A percentile compares a stretch with the other conserved stretches of the same genome.
phyloP scores from a whole-genome alignment of 2,113 vertebrate genomes.

The Lophura nycthemera region DNA sequence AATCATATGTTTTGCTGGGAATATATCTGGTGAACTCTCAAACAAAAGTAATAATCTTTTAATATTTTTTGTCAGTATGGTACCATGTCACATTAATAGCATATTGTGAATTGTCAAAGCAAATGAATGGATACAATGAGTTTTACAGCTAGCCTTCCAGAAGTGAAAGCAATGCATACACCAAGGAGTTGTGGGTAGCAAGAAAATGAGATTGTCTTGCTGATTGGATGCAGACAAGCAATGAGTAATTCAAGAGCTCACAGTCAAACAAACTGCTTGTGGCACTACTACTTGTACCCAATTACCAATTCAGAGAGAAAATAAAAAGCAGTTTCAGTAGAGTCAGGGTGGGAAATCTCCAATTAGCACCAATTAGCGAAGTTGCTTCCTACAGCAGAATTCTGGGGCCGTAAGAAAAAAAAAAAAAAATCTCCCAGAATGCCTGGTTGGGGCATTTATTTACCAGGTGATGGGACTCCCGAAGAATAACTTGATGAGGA shows the following conservation, averaged over 20 bases:
- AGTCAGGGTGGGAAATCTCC: conserved; percentile 94
- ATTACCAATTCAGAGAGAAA: conserved; percentile 92
- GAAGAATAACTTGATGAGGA: conserved; percentile 79
- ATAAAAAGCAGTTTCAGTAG: conserved; percentile 88
- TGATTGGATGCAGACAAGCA: conserved; percentile 80
- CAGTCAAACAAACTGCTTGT: conserved; percentile 84
- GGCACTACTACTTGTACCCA: conserved; percentile 88
- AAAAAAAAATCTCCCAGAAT: conserved; percentile 81
- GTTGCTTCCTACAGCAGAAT: conserved; percentile 86
- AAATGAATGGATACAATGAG: conserved; percentile 81
- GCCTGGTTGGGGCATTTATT: conserved; percentile 76
- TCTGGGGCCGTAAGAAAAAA: conserved; percentile 78
- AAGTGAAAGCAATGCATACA: conserved; percentile 74
- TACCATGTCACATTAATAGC: conserved; percentile 61
- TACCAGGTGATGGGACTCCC: conserved; percentile 78
- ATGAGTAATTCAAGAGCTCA: conserved; percentile 81
- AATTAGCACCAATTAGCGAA: conserved; percentile 95
- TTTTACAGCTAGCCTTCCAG: conserved; percentile 73
- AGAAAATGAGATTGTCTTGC: conserved; percentile 79
- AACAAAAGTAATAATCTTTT: conserved; percentile 77
- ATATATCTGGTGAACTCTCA: conserved; percentile 54
- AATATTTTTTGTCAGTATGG: conserved; percentile 73
- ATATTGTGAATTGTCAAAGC: conserved; percentile 81
- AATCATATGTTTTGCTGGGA: conserved; percentile 42
- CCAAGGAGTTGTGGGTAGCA: conserved; percentile 79